phyloP scores from a whole-genome alignment of 2,888 invertebrate genomes.

The Colletes collaris region DNA sequence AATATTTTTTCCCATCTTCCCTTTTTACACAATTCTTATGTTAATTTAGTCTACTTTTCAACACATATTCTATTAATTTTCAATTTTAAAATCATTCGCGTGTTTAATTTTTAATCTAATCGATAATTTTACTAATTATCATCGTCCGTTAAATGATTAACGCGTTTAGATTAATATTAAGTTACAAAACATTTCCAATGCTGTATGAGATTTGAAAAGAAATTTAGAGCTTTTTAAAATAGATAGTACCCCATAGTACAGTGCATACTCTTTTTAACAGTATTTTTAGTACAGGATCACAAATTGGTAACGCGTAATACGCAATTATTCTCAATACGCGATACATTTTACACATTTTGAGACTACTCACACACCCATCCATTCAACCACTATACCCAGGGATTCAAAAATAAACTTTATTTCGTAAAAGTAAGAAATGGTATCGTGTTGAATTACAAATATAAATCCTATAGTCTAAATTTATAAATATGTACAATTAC shows the following conservation, averaged over 20 bases:
- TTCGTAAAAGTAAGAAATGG: conserved; percentile 80
- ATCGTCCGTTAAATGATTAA: conserved; percentile 20
- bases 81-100: not conserved
- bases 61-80: conserved; percentile 28
- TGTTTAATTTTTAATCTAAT: conserved; percentile 30
- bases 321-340: conserved; percentile 57
- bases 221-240: conserved; percentile 40
- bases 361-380: conserved; percentile 70
- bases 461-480: conserved; percentile 79
- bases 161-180: conserved; percentile 41
- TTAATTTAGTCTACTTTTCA: conserved; percentile 26
- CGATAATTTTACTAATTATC: conserved; percentile 23
- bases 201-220: conserved; percentile 33
- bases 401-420: conserved; percentile 80
- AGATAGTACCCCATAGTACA: conserved; percentile 40
- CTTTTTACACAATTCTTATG: conserved; percentile 36
- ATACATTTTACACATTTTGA: conserved; percentile 62
- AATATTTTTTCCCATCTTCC: conserved; percentile 35
- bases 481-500: conserved; percentile 81
- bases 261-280: conserved; percentile 45
- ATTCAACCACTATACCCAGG: conserved; percentile 72
- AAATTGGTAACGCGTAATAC: conserved; percentile 61
- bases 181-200: conserved; percentile 49
- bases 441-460: conserved; percentile 79
- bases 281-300: conserved; percentile 64